Percentiles rank a stretch among this genome's conserved stretches.
These are phyloP conservation scores for Scaptomyza pallida DNA, from an alignment of 1,140 invertebrate genomes.

Conservation along the genomic window DNA sequence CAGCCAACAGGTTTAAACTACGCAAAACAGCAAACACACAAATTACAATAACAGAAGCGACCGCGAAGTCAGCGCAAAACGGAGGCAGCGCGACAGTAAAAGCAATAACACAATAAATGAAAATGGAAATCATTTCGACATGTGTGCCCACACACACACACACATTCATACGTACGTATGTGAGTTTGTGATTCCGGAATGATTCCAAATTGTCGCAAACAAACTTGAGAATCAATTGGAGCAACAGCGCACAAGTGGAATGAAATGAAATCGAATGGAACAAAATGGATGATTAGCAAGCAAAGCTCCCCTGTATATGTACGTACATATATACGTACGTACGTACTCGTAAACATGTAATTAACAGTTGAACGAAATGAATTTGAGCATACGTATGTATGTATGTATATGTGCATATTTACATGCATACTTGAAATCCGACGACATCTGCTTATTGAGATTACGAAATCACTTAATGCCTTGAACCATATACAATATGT, in stretches of 20 bases:
- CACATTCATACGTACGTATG: constrained; percentile 4
- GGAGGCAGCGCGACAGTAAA: constrained; percentile 27
- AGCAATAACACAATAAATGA: constrained; percentile 55
- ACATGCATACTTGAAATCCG: constrained; percentile 1
- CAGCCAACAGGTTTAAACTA: constrained; percentile 67
- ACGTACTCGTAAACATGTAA: background rate
- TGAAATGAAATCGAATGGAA: constrained; percentile 14
- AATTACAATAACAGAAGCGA: constrained; percentile 68
- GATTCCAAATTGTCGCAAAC: constrained; percentile 49
- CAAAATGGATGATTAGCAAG: constrained; percentile 5
- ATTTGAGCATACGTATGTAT: background rate
- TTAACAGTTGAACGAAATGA: constrained; percentile 3
- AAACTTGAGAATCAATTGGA: constrained; percentile 69
- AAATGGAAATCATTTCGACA: constrained; percentile 59
- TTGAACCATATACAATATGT: constrained; percentile 50
- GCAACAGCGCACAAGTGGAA: constrained; percentile 30
- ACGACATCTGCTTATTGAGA: constrained; percentile 34
- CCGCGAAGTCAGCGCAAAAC: constrained; percentile 33
- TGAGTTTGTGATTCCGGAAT: constrained; percentile 21
- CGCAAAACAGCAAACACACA: constrained; percentile 54
- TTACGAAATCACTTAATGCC: constrained; percentile 42
- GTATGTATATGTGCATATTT: background rate
- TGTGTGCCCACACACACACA: constrained; percentile 20
- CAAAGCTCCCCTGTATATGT: no score
- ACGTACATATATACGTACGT: constrained; percentile 11